phyloP scores from a whole-genome alignment of 2,888 invertebrate species.

The Melieria picta region DNA sequence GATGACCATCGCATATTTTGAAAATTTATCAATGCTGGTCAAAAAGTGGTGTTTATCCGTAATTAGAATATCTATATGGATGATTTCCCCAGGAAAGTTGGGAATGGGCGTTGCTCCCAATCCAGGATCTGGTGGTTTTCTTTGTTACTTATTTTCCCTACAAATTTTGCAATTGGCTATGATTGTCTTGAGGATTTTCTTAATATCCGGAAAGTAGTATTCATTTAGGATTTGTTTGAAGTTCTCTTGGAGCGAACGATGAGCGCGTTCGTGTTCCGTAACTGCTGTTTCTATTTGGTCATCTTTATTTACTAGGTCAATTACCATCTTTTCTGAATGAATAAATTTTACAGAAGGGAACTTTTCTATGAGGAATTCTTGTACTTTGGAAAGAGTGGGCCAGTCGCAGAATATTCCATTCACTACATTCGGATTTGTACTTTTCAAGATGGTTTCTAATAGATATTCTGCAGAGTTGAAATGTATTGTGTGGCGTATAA shows the following conservation, averaged over 20 bases:
- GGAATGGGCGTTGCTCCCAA: constrained; percentile 18
- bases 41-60: too few species aligned
- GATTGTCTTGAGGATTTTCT: constrained; percentile 25
- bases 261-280: too few species aligned
- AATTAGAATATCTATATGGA: too few species aligned
- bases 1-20: constrained; percentile 26
- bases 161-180: constrained; percentile 26
- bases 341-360: constrained; percentile 33
- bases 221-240: constrained; percentile 25
- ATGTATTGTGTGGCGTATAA: constrained; percentile 4
- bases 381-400: constrained; percentile 22
- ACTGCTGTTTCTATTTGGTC: too few species aligned
- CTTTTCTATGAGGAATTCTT: constrained; percentile 2
- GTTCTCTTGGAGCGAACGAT: constrained; percentile 24
- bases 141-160: constrained; percentile 25
- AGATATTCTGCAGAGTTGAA: constrained; percentile 26
- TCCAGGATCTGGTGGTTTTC: constrained; percentile 22
- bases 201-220: constrained; percentile 18
- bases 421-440: constrained; percentile 24
- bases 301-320: neutral
- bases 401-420: constrained; percentile 12
- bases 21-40: too few species aligned
- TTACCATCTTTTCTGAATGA: neutral
- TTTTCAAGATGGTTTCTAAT: constrained; percentile 18
- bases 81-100: too few species aligned